Evolutionary conservation across 1,140 invertebrate species (phyloP).

Genomic region (Charaxes varanes): DNA sequence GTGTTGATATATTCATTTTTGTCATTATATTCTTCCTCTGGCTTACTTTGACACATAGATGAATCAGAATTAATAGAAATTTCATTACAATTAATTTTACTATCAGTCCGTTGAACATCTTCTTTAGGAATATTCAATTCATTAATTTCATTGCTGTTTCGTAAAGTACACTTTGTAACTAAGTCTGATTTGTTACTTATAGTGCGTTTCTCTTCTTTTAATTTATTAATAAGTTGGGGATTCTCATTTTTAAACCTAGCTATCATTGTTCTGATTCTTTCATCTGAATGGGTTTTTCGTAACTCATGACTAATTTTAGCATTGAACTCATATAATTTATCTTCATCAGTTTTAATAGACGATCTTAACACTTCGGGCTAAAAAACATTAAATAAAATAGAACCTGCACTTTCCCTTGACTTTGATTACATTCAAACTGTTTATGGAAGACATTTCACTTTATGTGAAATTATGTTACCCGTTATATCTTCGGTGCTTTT

Average conservation of each 20-base stretch:
- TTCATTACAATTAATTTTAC: too few relatives aligned
- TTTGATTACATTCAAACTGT: not conserved
- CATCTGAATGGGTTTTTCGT: conserved; percentile 30
- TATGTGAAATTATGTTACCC: too few relatives aligned
- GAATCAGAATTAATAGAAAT: too few relatives aligned
- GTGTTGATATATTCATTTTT: too few relatives aligned
- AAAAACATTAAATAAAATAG: conserved; percentile 16
- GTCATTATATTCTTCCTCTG: too few relatives aligned
- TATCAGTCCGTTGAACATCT: too few relatives aligned
- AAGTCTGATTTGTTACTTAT: conserved; percentile 8
- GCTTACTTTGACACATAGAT: too few relatives aligned
- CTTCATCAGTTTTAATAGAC: conserved; percentile 32
- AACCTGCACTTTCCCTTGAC: conserved; percentile 1
- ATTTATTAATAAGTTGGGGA: conserved; percentile 33
- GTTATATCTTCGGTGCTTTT: too few relatives aligned
- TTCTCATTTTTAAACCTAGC: conserved; percentile 47
- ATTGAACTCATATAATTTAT: conserved; percentile 46
- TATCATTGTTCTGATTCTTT: conserved; percentile 31
- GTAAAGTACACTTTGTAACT: too few relatives aligned
- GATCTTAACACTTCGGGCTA: conserved; percentile 38
- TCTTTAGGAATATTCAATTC: too few relatives aligned
- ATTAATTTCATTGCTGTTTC: too few relatives aligned
- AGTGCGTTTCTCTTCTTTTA: conserved; percentile 24
- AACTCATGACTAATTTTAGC: conserved; percentile 45
- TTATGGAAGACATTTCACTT: too few relatives aligned